Conservation (phyloP, 2,113 vertebrate species). For the Danionella cerebrum region DNA sequence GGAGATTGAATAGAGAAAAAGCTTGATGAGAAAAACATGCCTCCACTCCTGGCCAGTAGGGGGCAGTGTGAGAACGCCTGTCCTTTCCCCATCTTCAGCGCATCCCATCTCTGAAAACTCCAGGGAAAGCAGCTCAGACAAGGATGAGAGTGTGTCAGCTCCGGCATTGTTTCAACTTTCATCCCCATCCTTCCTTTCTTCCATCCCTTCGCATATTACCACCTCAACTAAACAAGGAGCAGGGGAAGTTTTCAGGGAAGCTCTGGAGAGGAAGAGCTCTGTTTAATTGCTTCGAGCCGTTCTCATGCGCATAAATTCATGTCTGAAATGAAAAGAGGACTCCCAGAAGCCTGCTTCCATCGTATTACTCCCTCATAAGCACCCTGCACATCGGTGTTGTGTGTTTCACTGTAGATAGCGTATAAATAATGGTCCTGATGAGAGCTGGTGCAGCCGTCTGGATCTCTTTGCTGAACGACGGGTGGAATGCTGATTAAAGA, state of each 20-base stretch:
- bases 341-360: constrained; percentile 22
- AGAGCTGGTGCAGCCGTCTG: not conserved
- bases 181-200: constrained; percentile 9
- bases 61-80: constrained; percentile 59
- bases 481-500: not conserved
- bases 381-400: not conserved
- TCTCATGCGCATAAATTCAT: constrained; percentile 39
- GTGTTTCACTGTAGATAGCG: not conserved
- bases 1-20: too few species aligned
- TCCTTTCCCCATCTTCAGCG: constrained; percentile 43
- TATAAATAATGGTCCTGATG: not conserved
- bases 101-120: constrained; percentile 37
- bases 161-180: constrained; percentile 30
- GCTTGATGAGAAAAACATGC: too few species aligned
- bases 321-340: constrained; percentile 45
- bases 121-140: constrained; percentile 44
- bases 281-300: constrained; percentile 54
- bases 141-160: constrained; percentile 48
- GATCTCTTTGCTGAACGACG: not conserved
- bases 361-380: not conserved
- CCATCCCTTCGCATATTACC: constrained; percentile 21
- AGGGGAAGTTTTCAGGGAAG: constrained; percentile 28
- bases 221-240: constrained; percentile 3
- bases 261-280: constrained; percentile 43
- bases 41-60: constrained; percentile 53